These are phyloP conservation scores for Heliocidaris erythrogramma DNA, from an alignment of 35 echinoderm and acorn worm genomes.

Conservation along the genomic window DNA sequence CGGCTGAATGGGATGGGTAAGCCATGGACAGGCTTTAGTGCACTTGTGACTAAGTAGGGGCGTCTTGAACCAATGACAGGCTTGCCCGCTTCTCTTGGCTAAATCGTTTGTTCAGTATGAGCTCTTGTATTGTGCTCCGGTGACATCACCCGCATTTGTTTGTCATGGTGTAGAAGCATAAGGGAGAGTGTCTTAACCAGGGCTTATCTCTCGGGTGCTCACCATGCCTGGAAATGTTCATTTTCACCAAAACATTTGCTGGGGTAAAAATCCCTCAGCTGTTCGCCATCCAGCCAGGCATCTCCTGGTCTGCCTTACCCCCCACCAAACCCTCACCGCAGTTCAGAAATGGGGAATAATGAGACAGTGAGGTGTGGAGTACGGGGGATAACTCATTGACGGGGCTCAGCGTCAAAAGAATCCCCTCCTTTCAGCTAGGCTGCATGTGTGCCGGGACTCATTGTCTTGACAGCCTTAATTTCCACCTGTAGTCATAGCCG, in stretches of 20 bases:
- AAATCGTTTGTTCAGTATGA: neutral
- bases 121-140: neutral
- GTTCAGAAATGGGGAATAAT: neutral
- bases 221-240: conserved; percentile 36
- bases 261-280: conserved; percentile 37
- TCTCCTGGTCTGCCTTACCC: neutral
- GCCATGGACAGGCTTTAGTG: conserved; percentile 1
- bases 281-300: neutral
- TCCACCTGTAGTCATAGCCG: conserved; percentile 39
- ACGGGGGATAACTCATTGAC: conserved; percentile 36
- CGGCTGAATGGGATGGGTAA: neutral
- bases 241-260: conserved; percentile 51
- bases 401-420: neutral
- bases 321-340: neutral
- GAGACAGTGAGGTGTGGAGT: conserved; percentile 25
- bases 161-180: neutral
- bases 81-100: neutral
- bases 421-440: conserved; percentile 23
- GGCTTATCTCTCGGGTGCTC: conserved; percentile 23
- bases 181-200: neutral
- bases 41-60: neutral
- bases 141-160: conserved; percentile 33
- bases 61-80: neutral
- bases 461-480: conserved; percentile 49
- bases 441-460: conserved; percentile 38